phyloP scores from a whole-genome alignment of 2,888 invertebrate genomes.

The Conops quadrifasciatus region DNA sequence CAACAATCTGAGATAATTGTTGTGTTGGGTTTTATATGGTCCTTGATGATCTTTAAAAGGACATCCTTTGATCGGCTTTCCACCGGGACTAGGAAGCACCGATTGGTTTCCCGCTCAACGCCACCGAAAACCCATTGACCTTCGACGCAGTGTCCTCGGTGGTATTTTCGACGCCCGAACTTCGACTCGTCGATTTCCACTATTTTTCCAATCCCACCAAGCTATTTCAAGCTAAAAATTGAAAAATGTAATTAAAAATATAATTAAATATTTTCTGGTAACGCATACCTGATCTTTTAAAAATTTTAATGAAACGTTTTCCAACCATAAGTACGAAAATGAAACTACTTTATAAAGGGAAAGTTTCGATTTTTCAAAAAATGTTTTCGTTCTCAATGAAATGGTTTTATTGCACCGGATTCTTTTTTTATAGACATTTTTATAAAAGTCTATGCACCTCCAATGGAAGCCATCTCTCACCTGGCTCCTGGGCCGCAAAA shows the following conservation, averaged over 20 bases:
- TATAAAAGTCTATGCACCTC: neutral
- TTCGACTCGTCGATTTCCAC: neutral
- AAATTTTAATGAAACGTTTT: neutral
- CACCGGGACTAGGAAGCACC: neutral
- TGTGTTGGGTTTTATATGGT: neutral
- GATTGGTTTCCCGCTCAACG: neutral
- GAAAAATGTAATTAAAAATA: too few relatives aligned
- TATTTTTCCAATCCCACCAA: neutral
- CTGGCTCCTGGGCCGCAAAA: neutral
- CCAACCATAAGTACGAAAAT: neutral
- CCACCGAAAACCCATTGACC: neutral
- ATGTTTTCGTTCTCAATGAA: neutral
- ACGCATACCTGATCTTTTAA: neutral
- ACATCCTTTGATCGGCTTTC: neutral
- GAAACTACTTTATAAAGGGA: neutral
- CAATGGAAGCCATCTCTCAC: neutral
- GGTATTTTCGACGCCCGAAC: neutral
- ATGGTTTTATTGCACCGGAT: neutral
- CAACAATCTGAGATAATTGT: constrained; percentile 1
- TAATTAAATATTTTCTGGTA: too few relatives aligned
- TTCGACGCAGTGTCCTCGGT: neutral
- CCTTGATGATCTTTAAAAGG: neutral
- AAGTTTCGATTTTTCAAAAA: neutral
- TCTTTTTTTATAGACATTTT: neutral
- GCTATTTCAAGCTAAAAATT: neutral